Evolutionary conservation across 2,113 vertebrate genomes (phyloP), one percentile per base, ranked within the genome.

Genomic region (Numida meleagris): DNA sequence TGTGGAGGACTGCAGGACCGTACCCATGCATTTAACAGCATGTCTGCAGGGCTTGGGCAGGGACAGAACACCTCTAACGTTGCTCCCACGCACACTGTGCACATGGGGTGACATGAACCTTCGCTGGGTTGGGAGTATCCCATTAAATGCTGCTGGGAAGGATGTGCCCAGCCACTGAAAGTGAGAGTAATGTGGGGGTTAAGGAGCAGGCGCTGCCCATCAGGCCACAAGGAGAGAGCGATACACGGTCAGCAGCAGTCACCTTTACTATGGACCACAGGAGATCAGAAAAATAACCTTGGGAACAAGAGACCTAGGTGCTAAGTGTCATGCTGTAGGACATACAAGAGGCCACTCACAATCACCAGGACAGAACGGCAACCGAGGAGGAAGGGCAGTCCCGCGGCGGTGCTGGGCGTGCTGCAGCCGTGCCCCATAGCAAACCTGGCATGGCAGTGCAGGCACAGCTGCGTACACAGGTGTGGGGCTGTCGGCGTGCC

Each of bases 261-360:
- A 25, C 92, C 81, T 97, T 97, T 97, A 97, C 96, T 97, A 95
- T 25, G 89, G 96, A 98, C 93, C 96, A 97, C 94, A 90, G 88
- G 83, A 93, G 86, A 94, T 92, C 92, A 91, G 92, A 82, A 95
- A 95, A 95, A 94, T 65, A 95, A 89, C 94, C 94, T 94, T 61
- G 89, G 82, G 86, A 92, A 97, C 96, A 96, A 91, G 94, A 96
- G 97, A 93, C 93, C 94, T 88, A 94, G 96, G 74, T 93, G 92
- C 90, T 96, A 96, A 97, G 89, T 63, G 74, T 96, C 94, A 97
- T 98, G 97, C 95, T 97, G 95, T 83, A 94, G 96, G 96, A 98
- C 82, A 1, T 59, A 97, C 95, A 96, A 97, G 92, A 98, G 96
- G 93, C 96, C 93, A 98, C 97, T 97, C 93, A 95, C 96, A 96